Base-by-base conservation (phyloP, 1,140 invertebrate species). In the Hyposmocoma kahamanoa region DNA sequence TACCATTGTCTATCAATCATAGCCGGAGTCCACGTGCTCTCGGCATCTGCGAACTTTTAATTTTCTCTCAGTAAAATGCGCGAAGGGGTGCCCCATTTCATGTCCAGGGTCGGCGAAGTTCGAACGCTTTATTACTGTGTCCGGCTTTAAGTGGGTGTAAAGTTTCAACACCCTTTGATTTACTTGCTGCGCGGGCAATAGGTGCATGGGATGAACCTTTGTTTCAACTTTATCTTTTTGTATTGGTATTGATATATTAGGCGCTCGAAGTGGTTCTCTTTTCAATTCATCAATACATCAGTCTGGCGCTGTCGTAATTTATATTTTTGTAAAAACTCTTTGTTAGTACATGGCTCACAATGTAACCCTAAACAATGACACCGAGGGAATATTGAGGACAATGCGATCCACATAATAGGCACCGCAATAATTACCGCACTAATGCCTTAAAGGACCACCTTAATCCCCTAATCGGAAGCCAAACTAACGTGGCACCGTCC, bases 141-240 rank as follows among this genome's bases (percentile, higher is more conserved):
- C 81, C 79, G 79, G 79, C 73, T 83, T 82, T 85, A 85, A 85
- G 81, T 85, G 79, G 81, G 81, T 85, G 79, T 83, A 83, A 83
- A 85, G 79, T 85, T 85, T 83, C 81, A 82, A 82, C 81, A 83
- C 81, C 81, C 81, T 85, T 82, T 83, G 81, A 83, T 85, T 83
- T 83, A 85, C 79, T 82, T 80, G 62, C 73, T 55, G 56, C 61
- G 56, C 66, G 63, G 65, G 67, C 50, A 72, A 71, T 78, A 71
- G 66, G 72, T 77, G 18, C 32, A 63, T 64, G 65, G 67, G 53
- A 63, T 41, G 54, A 56, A 72, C 66, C 62, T 67, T 71, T 64
- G 57, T 80, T 67, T 62, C 59, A 59, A 45, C 60, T 65, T 75
- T 72, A 56, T 63, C 56, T 64, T 72, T 71, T 66, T 60, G 56